These are phyloP conservation scores for Drosophila mulleri DNA, from an alignment of 2,888 invertebrate species.

Conservation along the genomic window DNA sequence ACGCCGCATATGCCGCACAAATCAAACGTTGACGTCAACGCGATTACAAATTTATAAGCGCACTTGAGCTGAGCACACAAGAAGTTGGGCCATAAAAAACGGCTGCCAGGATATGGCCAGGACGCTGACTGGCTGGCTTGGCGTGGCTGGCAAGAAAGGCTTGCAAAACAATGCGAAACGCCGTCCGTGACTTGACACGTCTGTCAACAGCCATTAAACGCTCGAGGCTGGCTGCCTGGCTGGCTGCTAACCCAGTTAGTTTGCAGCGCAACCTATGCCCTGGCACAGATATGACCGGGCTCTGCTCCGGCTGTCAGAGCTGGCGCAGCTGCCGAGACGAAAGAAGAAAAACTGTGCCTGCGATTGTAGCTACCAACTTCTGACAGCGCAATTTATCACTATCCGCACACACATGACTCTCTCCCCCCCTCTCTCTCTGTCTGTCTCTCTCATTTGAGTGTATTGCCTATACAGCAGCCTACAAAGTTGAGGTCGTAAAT, in stretches of 20 bases:
- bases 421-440: slow-evolving; percentile 21
- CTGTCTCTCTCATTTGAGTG: slow-evolving; percentile 12
- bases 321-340: slow-evolving; percentile 55
- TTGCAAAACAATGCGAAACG: slow-evolving; percentile 56
- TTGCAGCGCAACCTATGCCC: slow-evolving; percentile 62
- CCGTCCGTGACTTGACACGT: slow-evolving; percentile 72
- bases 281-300: slow-evolving; percentile 63
- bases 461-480: slow-evolving; percentile 75
- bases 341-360: slow-evolving; percentile 33
- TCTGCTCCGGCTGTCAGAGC: slow-evolving; percentile 18
- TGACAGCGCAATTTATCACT: slow-evolving; percentile 84
- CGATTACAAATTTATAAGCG: slow-evolving; percentile 78
- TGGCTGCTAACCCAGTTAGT: slow-evolving; percentile 75
- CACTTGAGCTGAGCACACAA: slow-evolving; percentile 58
- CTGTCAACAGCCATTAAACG: slow-evolving; percentile 83
- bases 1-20: slow-evolving; percentile 47
- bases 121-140: background rate
- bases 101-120: slow-evolving; percentile 15
- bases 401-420: slow-evolving; percentile 47
- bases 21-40: slow-evolving; percentile 49
- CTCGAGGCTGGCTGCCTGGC: slow-evolving; percentile 34
- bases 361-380: slow-evolving; percentile 79
- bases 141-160: slow-evolving; percentile 32
- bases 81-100: slow-evolving; percentile 70
- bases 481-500: slow-evolving; percentile 81